A percentile compares a stretch with the other conserved stretches of the same genome.
phyloP scores from a whole-genome alignment of 2,797 vertebrate genomes.

The Galaxias olidus region DNA sequence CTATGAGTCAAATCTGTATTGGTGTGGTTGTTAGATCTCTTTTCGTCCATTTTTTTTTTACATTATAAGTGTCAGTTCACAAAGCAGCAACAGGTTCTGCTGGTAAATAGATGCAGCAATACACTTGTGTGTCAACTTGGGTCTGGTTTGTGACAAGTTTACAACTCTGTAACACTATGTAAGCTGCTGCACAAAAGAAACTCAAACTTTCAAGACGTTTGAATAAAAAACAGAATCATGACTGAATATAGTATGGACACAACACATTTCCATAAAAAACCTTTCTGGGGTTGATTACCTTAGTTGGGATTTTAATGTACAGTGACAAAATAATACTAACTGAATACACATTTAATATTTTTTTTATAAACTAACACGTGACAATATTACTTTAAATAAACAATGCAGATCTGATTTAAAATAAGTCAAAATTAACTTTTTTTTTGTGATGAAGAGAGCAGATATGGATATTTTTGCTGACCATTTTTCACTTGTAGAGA shows the following conservation, averaged over 20 bases:
- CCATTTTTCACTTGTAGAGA: slow-evolving; percentile 49
- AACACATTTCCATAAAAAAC: slow-evolving; percentile 38
- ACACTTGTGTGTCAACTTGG: slow-evolving; percentile 27
- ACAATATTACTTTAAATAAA: slow-evolving; percentile 53
- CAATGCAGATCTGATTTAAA: slow-evolving; percentile 55
- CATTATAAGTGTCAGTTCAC: slow-evolving; percentile 62
- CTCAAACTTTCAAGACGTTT: slow-evolving; percentile 36
- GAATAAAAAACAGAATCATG: slow-evolving; percentile 38
- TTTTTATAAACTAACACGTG: slow-evolving; percentile 27
- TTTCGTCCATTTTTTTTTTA: slow-evolving; percentile 37
- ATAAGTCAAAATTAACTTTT: slow-evolving; percentile 41
- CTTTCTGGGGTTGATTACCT: slow-evolving; percentile 52
- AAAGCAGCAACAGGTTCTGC: slow-evolving; percentile 74
- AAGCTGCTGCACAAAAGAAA: slow-evolving; percentile 52
- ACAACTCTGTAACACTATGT: slow-evolving; percentile 38
- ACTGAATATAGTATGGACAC: slow-evolving; percentile 49
- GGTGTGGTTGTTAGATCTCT: slow-evolving; percentile 38
- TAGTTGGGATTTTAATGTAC: slow-evolving; percentile 64
- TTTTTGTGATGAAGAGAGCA: slow-evolving; percentile 50
- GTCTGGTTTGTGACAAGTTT: slow-evolving; percentile 20
- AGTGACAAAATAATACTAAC: slow-evolving; percentile 74
- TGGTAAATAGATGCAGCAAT: slow-evolving; percentile 72
- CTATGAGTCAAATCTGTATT: slow-evolving; percentile 41
- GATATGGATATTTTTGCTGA: slow-evolving; percentile 57
- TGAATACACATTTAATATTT: slow-evolving; percentile 55